Evolutionary conservation across 2,797 vertebrate genomes (phyloP), one percentile per base, ranked within the genome.

Genomic region (Premnoplex brunnescens): DNA sequence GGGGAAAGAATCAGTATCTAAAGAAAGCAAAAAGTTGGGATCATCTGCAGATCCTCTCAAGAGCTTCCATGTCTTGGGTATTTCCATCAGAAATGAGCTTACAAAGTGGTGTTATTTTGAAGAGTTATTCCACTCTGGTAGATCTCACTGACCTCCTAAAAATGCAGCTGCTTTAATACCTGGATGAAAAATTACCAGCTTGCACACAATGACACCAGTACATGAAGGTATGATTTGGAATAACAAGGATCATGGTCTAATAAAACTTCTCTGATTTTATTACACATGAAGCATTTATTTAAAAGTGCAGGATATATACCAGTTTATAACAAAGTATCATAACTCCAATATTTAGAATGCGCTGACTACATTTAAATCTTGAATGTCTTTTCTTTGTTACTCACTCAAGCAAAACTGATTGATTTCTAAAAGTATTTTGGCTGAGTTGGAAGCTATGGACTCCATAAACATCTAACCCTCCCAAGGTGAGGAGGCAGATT

Each of bases 371-470:
- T 56, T 73, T 84, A 86, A 89, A 68, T 89, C 46, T 74, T 64
- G 83, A 91, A 73, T 2, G 0, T 41, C 37, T 37, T 37, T 37
- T 37, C 37, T 37, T 37, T 46, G 46, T 51, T 88, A 43, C 20
- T 77, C 62, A 63, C 89, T 93, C 66, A 86, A 81, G 79, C 68
- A 88, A 89, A 95, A 69, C 39, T 41, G 58, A 85, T 85, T 68
- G 67, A 85, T 91, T 85, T 94, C 19, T 60, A 68, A 54, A 89
- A 28, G 30, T 43, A 24, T 79, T 92, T 89, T 77, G 44, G 8
- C 52, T 87, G 43, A 67, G 19, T 87, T 68, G n/a, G 36, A 76
- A 91, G 28, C 23, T 89, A 20, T 14, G 75, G 58, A 14, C 32
- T 59, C n/a, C 41, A 9, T 41, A 86, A 88, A 88, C 58, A 81